A percentile compares a stretch with the other conserved stretches of the same genome.
These are phyloP conservation scores for Marisa cornuarietis DNA, from an alignment of 1,140 invertebrate genomes.

Conservation along the genomic window DNA sequence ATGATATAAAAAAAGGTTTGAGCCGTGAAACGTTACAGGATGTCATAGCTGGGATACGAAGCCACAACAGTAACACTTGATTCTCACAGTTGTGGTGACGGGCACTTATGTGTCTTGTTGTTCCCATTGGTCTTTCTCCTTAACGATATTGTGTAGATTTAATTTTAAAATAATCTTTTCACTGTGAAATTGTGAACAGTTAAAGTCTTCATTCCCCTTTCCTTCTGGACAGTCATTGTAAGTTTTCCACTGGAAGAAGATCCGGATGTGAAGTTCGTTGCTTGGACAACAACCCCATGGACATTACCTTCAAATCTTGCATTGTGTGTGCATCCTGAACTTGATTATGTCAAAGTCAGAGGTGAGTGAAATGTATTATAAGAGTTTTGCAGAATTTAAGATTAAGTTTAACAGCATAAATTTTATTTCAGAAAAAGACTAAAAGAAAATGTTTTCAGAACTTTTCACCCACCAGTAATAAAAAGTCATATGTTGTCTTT, in stretches of 20 bases:
- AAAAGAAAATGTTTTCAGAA: too few relatives aligned
- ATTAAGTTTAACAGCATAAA: too few relatives aligned
- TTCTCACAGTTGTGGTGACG: not conserved
- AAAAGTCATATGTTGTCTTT: too few relatives aligned
- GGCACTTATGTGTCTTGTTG: not conserved
- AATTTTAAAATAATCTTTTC: not conserved
- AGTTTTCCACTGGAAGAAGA: slow-evolving; percentile 82
- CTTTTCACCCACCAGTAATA: too few relatives aligned
- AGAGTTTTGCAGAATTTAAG: not conserved
- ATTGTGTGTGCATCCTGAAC: slow-evolving; percentile 91
- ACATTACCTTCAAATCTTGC: slow-evolving; percentile 97
- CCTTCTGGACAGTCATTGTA: slow-evolving; percentile 76
- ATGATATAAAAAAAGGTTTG: too few relatives aligned
- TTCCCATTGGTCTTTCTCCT: not conserved
- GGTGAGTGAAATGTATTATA: slow-evolving; percentile 37
- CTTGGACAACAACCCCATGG: slow-evolving; percentile 99
- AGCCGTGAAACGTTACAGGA: too few relatives aligned
- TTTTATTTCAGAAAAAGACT: too few relatives aligned
- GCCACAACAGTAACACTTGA: not conserved
- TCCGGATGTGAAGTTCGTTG: slow-evolving; percentile 73
- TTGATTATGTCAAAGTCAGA: slow-evolving; percentile 80
- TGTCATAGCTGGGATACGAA: not conserved
- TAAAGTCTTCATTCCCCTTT: not conserved
- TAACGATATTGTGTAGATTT: slow-evolving; percentile 16
- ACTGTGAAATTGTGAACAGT: not conserved